Percentiles rank a stretch among this genome's conserved stretches.
Conservation (phyloP, 2,888 invertebrate genomes). For the Criorhina ranunculi region DNA sequence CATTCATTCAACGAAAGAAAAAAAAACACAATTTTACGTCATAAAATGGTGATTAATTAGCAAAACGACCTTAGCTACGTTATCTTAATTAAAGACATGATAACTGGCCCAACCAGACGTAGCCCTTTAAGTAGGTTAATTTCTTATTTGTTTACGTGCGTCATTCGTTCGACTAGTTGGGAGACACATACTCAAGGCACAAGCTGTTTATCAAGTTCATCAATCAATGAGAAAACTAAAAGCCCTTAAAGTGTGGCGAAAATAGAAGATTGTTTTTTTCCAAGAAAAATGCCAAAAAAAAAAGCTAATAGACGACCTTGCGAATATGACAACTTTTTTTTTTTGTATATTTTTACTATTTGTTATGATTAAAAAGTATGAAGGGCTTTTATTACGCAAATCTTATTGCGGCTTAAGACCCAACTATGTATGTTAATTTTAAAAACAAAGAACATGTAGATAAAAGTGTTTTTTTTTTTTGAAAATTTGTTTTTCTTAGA, state of each 20-base stretch:
- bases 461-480: not conserved
- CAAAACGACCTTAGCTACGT: not conserved
- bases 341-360: not conserved
- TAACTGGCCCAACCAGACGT: not conserved
- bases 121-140: conserved; percentile 19
- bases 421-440: conserved; percentile 4
- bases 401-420: not conserved
- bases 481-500: not conserved
- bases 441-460: not conserved
- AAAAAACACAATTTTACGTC: conserved; percentile 4
- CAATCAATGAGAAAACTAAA: not conserved
- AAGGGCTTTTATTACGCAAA: conserved; percentile 13
- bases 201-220: conserved; percentile 3
- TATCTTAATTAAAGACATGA: conserved; percentile 8
- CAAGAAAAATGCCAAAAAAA: not conserved
- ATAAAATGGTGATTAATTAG: conserved; percentile 15
- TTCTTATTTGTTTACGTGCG: conserved; percentile 14
- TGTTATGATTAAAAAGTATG: conserved; percentile 15
- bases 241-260: conserved; percentile 5
- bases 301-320: conserved; percentile 9
- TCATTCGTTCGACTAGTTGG: not conserved
- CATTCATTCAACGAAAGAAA: not conserved
- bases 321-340: not conserved
- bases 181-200: not conserved
- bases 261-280: not conserved